Evolutionary conservation across 2,113 vertebrate species (phyloP).

Genomic region (Ardeotis arabs): DNA sequence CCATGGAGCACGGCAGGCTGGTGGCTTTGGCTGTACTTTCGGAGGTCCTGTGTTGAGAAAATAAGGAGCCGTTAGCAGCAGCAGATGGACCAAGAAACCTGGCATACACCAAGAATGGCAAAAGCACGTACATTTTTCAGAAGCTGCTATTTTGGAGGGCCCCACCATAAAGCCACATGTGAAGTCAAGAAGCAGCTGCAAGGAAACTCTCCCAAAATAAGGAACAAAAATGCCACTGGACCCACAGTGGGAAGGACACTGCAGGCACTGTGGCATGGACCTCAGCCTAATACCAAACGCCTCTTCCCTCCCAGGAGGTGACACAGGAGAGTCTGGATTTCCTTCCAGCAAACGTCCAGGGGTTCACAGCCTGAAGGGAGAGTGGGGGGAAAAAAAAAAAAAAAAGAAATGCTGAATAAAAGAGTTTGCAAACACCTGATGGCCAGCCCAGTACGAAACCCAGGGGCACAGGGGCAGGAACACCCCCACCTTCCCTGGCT

Average conservation of each 20-base stretch:
- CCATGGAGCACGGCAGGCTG: neutral
- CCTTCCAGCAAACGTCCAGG: neutral
- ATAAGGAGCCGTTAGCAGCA: neutral
- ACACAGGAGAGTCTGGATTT: neutral
- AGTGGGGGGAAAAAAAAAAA: neutral
- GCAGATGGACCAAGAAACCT: neutral
- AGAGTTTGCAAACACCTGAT: neutral
- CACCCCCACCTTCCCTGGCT: neutral
- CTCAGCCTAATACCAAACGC: neutral
- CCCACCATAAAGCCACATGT: fast-evolving
- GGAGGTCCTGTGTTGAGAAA: neutral
- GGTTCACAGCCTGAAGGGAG: too few relatives aligned
- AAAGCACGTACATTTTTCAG: neutral
- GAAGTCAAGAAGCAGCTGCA: neutral
- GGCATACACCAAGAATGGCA: neutral
- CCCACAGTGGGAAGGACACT: neutral
- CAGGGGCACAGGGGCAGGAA: fast-evolving
- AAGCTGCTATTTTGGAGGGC: neutral
- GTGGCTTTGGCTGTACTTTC: neutral
- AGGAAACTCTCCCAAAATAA: neutral
- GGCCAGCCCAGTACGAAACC: neutral
- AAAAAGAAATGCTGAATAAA: neutral
- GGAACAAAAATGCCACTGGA: neutral
- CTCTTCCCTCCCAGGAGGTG: neutral
- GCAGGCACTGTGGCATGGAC: neutral